Evolutionary conservation across 2,113 vertebrate species (phyloP).

Genomic region (Phylloscopus trochilus): DNA sequence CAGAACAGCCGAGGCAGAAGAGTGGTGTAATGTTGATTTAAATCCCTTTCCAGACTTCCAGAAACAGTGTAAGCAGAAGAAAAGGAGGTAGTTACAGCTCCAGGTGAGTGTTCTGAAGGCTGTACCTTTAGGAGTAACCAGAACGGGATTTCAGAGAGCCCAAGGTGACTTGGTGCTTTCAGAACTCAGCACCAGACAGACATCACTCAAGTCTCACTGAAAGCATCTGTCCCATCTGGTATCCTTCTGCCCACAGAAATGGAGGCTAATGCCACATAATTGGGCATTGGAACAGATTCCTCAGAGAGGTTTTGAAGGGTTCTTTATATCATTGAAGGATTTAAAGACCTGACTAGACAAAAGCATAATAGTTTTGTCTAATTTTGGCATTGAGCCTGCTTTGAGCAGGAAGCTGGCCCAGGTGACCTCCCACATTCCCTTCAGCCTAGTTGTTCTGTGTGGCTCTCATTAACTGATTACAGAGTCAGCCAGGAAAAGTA

Average conservation of each 20-base stretch:
- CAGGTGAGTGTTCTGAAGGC: neutral
- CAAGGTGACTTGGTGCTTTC: neutral
- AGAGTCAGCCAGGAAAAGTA: neutral
- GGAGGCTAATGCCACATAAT: neutral
- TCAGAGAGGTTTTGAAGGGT: neutral
- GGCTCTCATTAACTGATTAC: neutral
- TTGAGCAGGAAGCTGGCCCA: neutral
- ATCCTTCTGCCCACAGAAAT: neutral
- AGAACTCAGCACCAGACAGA: neutral
- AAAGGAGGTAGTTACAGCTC: neutral
- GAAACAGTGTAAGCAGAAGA: neutral
- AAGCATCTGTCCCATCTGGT: neutral
- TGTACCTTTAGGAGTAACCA: neutral
- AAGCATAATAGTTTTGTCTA: neutral
- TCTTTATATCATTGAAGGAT: neutral
- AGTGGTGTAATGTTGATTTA: neutral
- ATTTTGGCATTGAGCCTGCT: neutral
- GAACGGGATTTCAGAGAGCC: neutral
- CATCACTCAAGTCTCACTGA: neutral
- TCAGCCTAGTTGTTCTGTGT: neutral
- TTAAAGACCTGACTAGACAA: neutral
- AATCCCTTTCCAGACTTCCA: conserved; percentile 16
- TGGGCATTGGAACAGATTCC: neutral
- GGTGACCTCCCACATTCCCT: neutral
- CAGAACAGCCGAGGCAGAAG: conserved; percentile 27